These are phyloP conservation scores for Diplosoma virens DNA, from an alignment of 23 tunicate genomes.

Conservation along the genomic window DNA sequence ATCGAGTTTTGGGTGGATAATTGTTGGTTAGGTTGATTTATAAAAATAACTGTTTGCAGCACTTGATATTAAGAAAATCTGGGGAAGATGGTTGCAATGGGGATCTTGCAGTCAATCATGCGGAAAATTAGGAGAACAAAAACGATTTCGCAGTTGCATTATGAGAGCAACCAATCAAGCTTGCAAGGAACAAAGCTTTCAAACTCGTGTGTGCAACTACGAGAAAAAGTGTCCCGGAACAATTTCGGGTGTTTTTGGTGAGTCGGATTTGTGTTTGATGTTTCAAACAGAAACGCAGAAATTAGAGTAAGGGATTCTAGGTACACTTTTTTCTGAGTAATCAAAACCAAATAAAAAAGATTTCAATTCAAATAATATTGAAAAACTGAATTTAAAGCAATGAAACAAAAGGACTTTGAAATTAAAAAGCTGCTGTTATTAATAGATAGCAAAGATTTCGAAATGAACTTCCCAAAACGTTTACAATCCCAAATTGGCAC, in stretches of 20 bases:
- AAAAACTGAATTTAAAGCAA: no score
- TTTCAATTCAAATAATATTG: no score
- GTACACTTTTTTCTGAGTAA: no score
- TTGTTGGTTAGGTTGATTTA: not conserved
- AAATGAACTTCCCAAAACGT: no score
- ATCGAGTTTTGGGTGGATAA: not conserved
- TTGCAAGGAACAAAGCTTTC: conserved; percentile 34
- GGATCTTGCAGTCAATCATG: conserved; percentile 65
- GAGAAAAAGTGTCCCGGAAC: conserved; percentile 47
- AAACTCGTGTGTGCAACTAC: conserved; percentile 50
- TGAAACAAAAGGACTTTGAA: no score
- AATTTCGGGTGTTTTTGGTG: conserved; percentile 59
- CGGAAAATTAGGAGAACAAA: conserved; percentile 49
- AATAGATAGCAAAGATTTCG: no score
- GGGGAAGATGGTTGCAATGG: conserved; percentile 68
- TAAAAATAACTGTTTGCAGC: conserved; percentile 1
- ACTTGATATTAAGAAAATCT: not conserved
- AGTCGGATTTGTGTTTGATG: no score
- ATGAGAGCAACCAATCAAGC: not conserved
- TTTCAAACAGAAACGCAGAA: no score
- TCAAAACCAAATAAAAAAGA: no score
- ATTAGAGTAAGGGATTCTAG: no score
- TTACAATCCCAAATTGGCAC: no score
- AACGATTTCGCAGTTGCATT: conserved; percentile 24
- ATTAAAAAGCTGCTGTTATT: no score